A percentile compares a stretch with the other conserved stretches of the same genome.
phyloP scores from a whole-genome alignment of 2,888 invertebrate species.

The Ophion costatus region DNA sequence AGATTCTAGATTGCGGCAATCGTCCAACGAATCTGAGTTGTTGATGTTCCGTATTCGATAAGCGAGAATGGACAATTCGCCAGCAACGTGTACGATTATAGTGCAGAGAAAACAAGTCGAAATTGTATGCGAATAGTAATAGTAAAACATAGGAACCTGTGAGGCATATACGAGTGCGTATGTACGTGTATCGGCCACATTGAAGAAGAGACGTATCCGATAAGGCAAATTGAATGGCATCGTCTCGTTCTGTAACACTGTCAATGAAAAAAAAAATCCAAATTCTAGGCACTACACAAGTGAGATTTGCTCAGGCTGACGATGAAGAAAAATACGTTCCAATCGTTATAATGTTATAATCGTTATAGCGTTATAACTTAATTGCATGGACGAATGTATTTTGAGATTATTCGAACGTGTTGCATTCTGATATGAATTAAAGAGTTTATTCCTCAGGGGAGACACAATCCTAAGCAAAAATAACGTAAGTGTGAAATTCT shows the following conservation, averaged over 20 bases:
- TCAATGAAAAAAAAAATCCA: background rate
- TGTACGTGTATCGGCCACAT: conserved; percentile 44
- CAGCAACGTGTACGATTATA: conserved; percentile 56
- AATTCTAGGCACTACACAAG: background rate
- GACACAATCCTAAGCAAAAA: no score
- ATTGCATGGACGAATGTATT: no score
- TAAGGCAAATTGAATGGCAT: conserved; percentile 51
- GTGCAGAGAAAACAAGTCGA: conserved; percentile 59
- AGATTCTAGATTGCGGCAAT: background rate
- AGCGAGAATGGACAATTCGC: conserved; percentile 59
- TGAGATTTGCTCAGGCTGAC: background rate
- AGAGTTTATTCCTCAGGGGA: no score
- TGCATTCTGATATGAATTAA: no score
- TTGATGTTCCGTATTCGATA: conserved; percentile 46
- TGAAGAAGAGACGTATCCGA: conserved; percentile 59
- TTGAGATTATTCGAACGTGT: no score
- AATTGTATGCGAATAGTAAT: conserved; percentile 49
- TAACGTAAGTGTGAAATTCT: background rate
- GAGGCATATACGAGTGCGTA: conserved; percentile 56
- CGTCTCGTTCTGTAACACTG: conserved; percentile 54
- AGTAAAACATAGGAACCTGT: conserved; percentile 57
- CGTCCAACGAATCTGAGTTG: conserved; percentile 23
- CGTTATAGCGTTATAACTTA: no score
- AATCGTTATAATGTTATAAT: background rate
- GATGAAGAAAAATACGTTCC: no score